Percentiles rank a stretch among this genome's conserved stretches.
phyloP scores from a whole-genome alignment of 2,888 invertebrate genomes.

The Gnatocerus cornutus region DNA sequence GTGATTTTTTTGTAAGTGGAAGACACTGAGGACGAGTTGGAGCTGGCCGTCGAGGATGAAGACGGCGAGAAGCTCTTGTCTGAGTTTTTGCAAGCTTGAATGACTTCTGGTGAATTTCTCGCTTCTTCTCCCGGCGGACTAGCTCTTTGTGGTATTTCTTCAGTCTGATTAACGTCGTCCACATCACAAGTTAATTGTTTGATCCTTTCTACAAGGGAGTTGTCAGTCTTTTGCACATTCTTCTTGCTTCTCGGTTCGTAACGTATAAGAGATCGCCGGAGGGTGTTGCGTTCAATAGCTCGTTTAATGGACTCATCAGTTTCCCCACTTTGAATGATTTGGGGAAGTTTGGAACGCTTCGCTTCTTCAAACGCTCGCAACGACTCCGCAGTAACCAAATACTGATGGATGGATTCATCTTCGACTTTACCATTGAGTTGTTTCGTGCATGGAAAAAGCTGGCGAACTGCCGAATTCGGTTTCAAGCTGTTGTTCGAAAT shows the following conservation, averaged over 20 bases:
- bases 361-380: slow-evolving; percentile 80
- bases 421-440: slow-evolving; percentile 70
- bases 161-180: slow-evolving; percentile 74
- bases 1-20: slow-evolving; percentile 79
- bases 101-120: slow-evolving; percentile 65
- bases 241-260: slow-evolving; percentile 70
- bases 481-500: slow-evolving; percentile 75
- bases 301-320: slow-evolving; percentile 81
- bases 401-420: slow-evolving; percentile 69
- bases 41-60: slow-evolving; percentile 74
- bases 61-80: slow-evolving; percentile 78
- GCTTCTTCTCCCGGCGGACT: slow-evolving; percentile 81
- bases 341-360: slow-evolving; percentile 73
- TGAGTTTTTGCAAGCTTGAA: slow-evolving; percentile 55
- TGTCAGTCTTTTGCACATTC: slow-evolving; percentile 76
- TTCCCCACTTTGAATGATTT: slow-evolving; percentile 72
- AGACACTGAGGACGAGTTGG: slow-evolving; percentile 75
- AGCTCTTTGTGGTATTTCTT: slow-evolving; percentile 73
- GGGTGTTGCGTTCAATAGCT: slow-evolving; percentile 88
- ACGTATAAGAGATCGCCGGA: slow-evolving; percentile 85
- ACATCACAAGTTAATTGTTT: slow-evolving; percentile 90
- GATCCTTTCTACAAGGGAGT: slow-evolving; percentile 89
- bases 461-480: slow-evolving; percentile 88
- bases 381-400: slow-evolving; percentile 82
- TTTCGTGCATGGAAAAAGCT: slow-evolving; percentile 85